phyloP scores from a whole-genome alignment of 2,888 invertebrate genomes.

The Polylopha cassiicola region DNA sequence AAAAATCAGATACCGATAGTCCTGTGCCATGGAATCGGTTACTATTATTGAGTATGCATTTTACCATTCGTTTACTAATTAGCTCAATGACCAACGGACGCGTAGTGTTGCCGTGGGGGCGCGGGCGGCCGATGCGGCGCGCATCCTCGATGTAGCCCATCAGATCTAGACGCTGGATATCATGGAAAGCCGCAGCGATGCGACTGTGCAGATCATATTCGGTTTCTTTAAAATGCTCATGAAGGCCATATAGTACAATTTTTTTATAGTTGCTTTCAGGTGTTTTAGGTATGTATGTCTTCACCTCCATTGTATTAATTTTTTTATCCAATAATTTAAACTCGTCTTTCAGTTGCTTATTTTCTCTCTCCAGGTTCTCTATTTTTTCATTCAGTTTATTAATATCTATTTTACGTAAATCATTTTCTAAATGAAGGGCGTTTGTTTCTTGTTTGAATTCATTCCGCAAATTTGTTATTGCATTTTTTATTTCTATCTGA shows the following conservation, averaged over 20 bases:
- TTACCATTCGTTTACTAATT: constrained; percentile 20
- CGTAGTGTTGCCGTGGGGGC: too few species aligned
- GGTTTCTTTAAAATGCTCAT: constrained; percentile 9
- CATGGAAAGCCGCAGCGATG: constrained; percentile 1
- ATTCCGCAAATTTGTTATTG: constrained; percentile 2
- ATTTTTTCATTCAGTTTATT: constrained; percentile 2
- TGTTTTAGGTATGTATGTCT: background rate
- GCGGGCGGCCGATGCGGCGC: constrained; percentile 9
- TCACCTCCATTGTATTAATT: background rate
- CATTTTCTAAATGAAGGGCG: constrained; percentile 1
- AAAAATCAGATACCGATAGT: constrained; percentile 14
- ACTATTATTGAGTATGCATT: constrained; percentile 13
- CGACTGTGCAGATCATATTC: constrained; percentile 7
- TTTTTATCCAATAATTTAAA: background rate
- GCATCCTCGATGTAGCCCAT: constrained; percentile 18
- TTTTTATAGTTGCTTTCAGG: constrained; percentile 6
- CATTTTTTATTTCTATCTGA: constrained; percentile 1
- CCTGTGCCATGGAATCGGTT: constrained; percentile 11
- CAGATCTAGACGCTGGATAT: constrained; percentile 6
- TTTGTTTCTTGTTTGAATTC: constrained; percentile 2
- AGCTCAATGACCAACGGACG: constrained; percentile 22
- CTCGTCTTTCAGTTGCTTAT: constrained; percentile 3
- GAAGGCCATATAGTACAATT: constrained; percentile 14
- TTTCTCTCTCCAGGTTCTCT: constrained; percentile 6
- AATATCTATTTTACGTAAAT: constrained; percentile 3